Conservation (phyloP, 2,888 invertebrate species). For the Noctua janthina region DNA sequence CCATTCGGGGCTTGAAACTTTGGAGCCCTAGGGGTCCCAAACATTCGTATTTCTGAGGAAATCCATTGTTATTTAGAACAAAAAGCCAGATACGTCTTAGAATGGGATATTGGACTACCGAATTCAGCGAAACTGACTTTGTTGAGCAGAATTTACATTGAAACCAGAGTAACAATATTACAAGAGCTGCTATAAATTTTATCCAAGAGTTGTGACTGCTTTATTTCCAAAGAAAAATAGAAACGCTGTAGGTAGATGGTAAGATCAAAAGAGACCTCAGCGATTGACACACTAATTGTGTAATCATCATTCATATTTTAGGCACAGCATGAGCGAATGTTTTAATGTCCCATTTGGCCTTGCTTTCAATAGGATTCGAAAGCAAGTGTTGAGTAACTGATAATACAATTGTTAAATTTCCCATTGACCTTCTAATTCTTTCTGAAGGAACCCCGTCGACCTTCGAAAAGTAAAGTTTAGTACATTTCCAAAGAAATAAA, state of each 20-base stretch:
- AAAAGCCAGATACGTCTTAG: slow-evolving; percentile 52
- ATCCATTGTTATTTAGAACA: slow-evolving; percentile 61
- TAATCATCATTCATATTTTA: background rate
- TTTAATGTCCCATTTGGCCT: background rate
- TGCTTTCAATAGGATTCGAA: background rate
- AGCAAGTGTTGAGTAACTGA: background rate
- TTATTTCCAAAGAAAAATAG: slow-evolving; percentile 33
- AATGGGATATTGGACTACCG: slow-evolving; percentile 50
- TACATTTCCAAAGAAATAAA: slow-evolving; percentile 43
- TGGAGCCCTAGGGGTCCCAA: slow-evolving; percentile 61
- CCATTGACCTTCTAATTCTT: background rate
- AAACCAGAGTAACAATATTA: slow-evolving; percentile 28
- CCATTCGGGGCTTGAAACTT: slow-evolving; percentile 66
- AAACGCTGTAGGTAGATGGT: background rate
- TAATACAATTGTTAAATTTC: background rate
- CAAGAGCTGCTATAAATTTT: slow-evolving; percentile 22
- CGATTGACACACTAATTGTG: background rate
- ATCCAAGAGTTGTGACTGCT: slow-evolving; percentile 7
- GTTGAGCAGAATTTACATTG: slow-evolving; percentile 33
- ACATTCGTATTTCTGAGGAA: slow-evolving; percentile 62
- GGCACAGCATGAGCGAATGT: background rate
- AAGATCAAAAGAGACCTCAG: background rate
- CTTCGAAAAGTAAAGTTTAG: slow-evolving; percentile 30
- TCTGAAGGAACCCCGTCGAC: background rate
- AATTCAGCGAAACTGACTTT: slow-evolving; percentile 47